Evolutionary conservation across 2,888 invertebrate genomes (phyloP), one percentile per base, ranked within the genome.

Genomic region (Pocota personata): DNA sequence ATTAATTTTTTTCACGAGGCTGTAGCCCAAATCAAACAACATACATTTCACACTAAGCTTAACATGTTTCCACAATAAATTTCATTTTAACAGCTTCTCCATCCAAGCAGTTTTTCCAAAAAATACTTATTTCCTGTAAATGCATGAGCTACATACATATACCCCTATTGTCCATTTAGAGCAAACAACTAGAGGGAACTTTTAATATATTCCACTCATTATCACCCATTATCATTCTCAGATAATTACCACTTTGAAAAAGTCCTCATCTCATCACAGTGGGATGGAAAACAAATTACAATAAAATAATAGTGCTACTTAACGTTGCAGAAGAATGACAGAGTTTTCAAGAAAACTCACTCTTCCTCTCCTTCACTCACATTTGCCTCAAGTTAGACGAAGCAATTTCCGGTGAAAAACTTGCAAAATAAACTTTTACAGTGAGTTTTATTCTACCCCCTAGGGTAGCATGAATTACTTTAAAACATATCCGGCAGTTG

Each of bases 401-500:
- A 86, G 86, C 86, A 86, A 86, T 86, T 86, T 86, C 86, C 86
- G 86, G 82, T 86, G 82, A 66, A 82, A 86, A 86, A 86, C 86
- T 86, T 82, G 86, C 80, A 69, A 86, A 86, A 86, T 82, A 86
- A 86, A 86, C 82, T 82, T 86, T 86, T 76, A 52, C 50, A 48
- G 46, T 72, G 86, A 86, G 82, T 86, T 86, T 86, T 82, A 86
- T 86, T 86, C 82, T 82, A 86, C 76, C 86, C 82, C 86, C 76
- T n/a, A 82, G 86, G 86, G 86, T 82, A 82, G 82, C 86, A 86
- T 86, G 82, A 86, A 86, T 86, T 86, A 86, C 86, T 86, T 86
- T 86, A 77, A 86, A 86, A 86, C 86, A 86, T 86, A 86, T 86
- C 86, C 86, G 86, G 86, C 82, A 86, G 76, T 82, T 86, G 82